Evolutionary conservation across 30 jellyfish, hydroid and myxozoan genomes (phyloP), one percentile per base, ranked within the genome.

Genomic region (Thelohanellus kitauei): DNA sequence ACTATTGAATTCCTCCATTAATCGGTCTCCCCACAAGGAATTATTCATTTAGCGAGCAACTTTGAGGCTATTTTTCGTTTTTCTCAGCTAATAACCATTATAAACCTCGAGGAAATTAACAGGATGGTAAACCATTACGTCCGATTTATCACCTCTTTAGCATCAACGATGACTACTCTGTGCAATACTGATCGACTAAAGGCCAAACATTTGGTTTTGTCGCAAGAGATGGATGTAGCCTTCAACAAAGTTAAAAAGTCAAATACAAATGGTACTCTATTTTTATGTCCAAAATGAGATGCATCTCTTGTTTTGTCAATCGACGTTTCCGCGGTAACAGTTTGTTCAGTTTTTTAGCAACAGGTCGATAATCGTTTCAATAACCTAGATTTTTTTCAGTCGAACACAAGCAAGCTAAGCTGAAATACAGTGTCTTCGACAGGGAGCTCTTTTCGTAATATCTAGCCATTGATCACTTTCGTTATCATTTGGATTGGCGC

Each of bases 81-180:
- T 53, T 43, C 33, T 4, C 49, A 49, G 1, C 62, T 58, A 1
- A 42, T 31, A 8, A 30, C 58, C 10, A 23, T 15, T 18, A 22
- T 32, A 9, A 30, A 41, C 18, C 50, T 53, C 20, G 41, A 58
- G n/a, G 67, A 53, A 42, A 41, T 40, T n/a, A n/a, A n/a, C n/a
- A n/a, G n/a, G n/a, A n/a, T n/a, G n/a, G n/a, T n/a, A n/a, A n/a
- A n/a, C n/a, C 43, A 40, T 53, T 53, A 53, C 47, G 58, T 56
- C 18, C 53, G 67, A 2, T 53, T 53, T 43, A 25, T 53, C 10
- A 49, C 67, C 5, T 8, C 42, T 41, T 42, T 56, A 13, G 50
- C 67, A 49, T 13, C 37, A 10, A 24, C 38, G 8, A 17, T 53
- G 4, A 56, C 42, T 8, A 56, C 67, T 0, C 40, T n/a, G n/a